These are phyloP conservation scores for Sinhomidia bicolor DNA, from an alignment of 2,888 invertebrate genomes.

Conservation along the genomic window DNA sequence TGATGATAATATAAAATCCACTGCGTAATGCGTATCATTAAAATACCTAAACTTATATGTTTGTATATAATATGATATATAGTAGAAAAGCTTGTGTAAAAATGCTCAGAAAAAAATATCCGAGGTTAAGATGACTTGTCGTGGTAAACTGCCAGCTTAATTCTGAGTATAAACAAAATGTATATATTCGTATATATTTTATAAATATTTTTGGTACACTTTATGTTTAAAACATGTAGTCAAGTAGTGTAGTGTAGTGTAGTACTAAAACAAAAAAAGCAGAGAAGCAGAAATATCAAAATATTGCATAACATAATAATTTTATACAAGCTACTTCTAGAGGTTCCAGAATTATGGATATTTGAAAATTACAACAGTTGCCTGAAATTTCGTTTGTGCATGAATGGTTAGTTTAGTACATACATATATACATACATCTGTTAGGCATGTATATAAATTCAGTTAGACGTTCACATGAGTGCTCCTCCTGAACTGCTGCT, in stretches of 20 bases:
- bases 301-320: neutral
- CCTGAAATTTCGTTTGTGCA: slow-evolving; percentile 47
- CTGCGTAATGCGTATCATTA: neutral
- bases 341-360: neutral
- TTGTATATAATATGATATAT: too few relatives aligned
- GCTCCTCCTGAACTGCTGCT: slow-evolving; percentile 10
- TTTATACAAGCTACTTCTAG: neutral
- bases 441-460: slow-evolving; percentile 64
- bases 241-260: neutral
- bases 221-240: too few relatives aligned
- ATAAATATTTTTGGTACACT: neutral
- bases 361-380: neutral
- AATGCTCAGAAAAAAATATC: slow-evolving; percentile 22
- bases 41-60: neutral
- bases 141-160: slow-evolving; percentile 19
- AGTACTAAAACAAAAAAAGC: neutral
- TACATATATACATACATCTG: slow-evolving; percentile 25
- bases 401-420: slow-evolving; percentile 58
- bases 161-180: neutral
- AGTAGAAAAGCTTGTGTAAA: neutral
- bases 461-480: slow-evolving; percentile 59
- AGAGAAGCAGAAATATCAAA: slow-evolving; percentile 8
- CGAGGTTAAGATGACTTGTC: slow-evolving; percentile 52
- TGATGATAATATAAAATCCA: neutral
- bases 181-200: slow-evolving; percentile 4